These are phyloP conservation scores for Thryonomys swinderianus DNA, from an alignment of 2,113 vertebrate species.

Conservation along the genomic window DNA sequence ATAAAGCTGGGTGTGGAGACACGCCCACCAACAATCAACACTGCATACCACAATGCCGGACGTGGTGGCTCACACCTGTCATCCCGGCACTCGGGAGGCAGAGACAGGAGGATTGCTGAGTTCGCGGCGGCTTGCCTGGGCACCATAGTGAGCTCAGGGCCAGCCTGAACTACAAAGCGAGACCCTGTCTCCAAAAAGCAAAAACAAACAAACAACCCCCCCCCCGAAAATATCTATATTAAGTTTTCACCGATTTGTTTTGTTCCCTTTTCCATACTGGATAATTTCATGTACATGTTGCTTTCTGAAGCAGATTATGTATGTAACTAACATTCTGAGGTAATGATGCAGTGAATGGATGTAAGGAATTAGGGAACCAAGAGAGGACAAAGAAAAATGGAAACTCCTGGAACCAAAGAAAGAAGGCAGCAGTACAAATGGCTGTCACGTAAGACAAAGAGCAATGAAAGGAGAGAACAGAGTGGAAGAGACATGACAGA, in stretches of 20 bases:
- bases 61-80: no score
- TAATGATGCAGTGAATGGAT: background rate
- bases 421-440: background rate
- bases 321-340: background rate
- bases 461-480: background rate
- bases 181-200: no score
- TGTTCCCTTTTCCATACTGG: background rate
- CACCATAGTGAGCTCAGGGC: no score
- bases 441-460: background rate
- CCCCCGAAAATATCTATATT: no score
- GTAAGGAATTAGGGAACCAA: background rate
- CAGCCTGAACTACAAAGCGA: no score
- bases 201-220: no score
- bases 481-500: background rate
- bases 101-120: no score
- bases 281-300: background rate
- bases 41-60: no score
- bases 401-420: background rate
- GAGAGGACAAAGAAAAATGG: background rate
- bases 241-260: background rate
- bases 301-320: background rate
- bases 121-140: no score
- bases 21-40: no score
- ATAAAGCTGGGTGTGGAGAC: no score
- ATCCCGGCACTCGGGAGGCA: no score